Evolutionary conservation across 2,113 vertebrate species (phyloP).

Genomic region (Cardinalis cardinalis): DNA sequence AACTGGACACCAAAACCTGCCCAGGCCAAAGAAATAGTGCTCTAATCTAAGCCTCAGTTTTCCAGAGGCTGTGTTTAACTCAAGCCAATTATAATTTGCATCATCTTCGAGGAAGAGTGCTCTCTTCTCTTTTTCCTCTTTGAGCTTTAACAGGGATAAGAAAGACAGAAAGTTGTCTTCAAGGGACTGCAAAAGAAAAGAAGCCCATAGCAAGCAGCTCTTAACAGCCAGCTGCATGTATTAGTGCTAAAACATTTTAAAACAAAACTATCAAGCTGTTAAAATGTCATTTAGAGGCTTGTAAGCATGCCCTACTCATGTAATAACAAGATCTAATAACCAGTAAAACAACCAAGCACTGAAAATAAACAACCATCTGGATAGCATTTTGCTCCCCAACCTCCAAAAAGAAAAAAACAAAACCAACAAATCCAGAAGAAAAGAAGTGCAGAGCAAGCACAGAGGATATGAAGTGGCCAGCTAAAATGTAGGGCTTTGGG

Average conservation of each 20-base stretch:
- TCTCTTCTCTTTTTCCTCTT: neutral
- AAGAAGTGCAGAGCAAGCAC: neutral
- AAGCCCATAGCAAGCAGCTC: neutral
- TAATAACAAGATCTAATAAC: neutral
- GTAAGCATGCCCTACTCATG: neutral
- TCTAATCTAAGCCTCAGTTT: neutral
- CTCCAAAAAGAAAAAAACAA: neutral
- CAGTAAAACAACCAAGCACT: neutral
- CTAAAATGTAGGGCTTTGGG: neutral
- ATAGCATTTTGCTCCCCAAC: neutral
- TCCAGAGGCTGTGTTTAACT: neutral
- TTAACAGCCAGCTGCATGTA: neutral
- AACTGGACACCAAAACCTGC: neutral
- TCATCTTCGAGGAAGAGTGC: neutral
- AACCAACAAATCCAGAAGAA: neutral
- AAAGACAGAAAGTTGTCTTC: neutral
- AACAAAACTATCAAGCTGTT: neutral
- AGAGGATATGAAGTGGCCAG: neutral
- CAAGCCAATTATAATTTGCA: neutral
- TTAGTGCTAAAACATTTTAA: neutral
- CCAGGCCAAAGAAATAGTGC: neutral
- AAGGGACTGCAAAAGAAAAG: neutral
- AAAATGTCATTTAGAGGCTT: slow-evolving; percentile 13
- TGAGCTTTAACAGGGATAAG: neutral
- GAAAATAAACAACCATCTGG: slow-evolving; percentile 26